Conservation (phyloP, 2,797 vertebrate genomes). For the Pagetopsis macropterus region DNA sequence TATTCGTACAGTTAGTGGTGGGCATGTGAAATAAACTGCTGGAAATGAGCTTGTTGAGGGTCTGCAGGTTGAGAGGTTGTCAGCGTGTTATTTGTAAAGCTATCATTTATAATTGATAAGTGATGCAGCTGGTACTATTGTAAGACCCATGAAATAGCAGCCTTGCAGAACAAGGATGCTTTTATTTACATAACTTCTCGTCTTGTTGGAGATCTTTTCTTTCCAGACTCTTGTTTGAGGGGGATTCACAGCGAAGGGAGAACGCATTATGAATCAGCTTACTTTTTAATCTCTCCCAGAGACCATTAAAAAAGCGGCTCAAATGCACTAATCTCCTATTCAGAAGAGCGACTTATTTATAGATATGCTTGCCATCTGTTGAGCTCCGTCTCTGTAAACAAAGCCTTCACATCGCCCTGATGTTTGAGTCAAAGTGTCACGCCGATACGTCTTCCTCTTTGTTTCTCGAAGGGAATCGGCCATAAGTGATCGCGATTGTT, state of each 20-base stretch:
- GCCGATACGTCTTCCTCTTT: constrained; percentile 31
- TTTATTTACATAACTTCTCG: constrained; percentile 15
- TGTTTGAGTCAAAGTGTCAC: constrained; percentile 46
- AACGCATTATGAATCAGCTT: constrained; percentile 80
- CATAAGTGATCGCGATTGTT: constrained; percentile 57
- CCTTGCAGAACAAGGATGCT: not conserved
- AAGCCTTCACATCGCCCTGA: constrained; percentile 47
- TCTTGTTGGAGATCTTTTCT: constrained; percentile 35
- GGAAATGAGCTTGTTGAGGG: constrained; percentile 14
- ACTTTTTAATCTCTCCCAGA: constrained; percentile 81
- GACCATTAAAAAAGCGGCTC: constrained; percentile 82
- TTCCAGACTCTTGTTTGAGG: constrained; percentile 62
- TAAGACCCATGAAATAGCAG: constrained; percentile 8
- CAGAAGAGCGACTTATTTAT: constrained; percentile 83
- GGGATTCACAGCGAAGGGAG: constrained; percentile 66
- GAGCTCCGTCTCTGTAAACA: constrained; percentile 68
- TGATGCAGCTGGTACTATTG: not conserved
- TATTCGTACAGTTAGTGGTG: constrained; percentile 24
- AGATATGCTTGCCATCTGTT: constrained; percentile 85
- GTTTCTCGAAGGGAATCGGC: constrained; percentile 13
- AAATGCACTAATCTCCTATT: constrained; percentile 84
- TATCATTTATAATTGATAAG: constrained; percentile 1
- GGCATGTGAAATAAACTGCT: constrained; percentile 27
- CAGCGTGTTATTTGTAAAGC: not conserved
- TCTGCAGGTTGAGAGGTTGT: constrained; percentile 21